phyloP scores from a whole-genome alignment of 1,140 invertebrate genomes.

The Monomorium pharaonis region DNA sequence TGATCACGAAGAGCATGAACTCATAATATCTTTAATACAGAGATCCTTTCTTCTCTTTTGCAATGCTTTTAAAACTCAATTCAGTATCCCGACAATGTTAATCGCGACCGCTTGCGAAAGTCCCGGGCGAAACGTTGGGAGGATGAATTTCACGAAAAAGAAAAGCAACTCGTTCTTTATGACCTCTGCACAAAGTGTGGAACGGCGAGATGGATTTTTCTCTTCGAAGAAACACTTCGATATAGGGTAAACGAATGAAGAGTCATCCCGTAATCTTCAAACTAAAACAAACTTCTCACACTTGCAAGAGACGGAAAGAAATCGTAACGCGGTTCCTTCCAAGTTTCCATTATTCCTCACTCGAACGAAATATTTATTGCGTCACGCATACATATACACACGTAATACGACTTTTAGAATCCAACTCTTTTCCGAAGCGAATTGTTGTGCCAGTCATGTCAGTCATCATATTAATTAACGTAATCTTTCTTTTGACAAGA shows the following conservation, averaged over 20 bases:
- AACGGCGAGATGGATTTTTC: not conserved
- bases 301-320: constrained; percentile 24
- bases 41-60: not conserved
- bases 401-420: constrained; percentile 50
- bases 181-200: constrained; percentile 24
- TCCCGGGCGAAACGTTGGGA: not conserved
- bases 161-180: not conserved
- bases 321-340: constrained; percentile 43
- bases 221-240: not conserved
- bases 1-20: not conserved
- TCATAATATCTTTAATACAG: constrained; percentile 23
- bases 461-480: not conserved
- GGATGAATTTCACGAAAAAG: constrained; percentile 20
- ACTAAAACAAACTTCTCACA: constrained; percentile 40
- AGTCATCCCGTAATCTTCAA: not conserved
- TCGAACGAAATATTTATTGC: constrained; percentile 62
- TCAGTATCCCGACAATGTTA: constrained; percentile 18
- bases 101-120: constrained; percentile 9
- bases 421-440: not conserved
- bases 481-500: not conserved
- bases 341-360: constrained; percentile 56
- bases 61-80: constrained; percentile 43
- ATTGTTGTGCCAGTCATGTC: not conserved
- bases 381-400: too few relatives aligned
- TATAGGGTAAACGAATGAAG: constrained; percentile 16